Base-by-base conservation (phyloP, 2,888 invertebrate genomes). In the Leptinotarsa haldemani region DNA sequence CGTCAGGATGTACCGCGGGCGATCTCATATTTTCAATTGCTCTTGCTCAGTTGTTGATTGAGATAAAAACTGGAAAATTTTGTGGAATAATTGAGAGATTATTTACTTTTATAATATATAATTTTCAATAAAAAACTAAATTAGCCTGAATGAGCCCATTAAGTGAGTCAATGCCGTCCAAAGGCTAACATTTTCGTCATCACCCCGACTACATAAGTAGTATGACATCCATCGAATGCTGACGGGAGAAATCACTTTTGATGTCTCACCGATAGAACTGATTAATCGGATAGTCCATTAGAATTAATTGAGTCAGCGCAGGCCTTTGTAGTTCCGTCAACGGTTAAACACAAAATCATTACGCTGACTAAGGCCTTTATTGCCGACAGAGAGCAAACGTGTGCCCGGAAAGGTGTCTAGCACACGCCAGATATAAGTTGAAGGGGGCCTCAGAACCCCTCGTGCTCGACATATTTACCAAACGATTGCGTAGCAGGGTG, bases 221-320 rank as follows among this genome's bases (percentile, higher is more conserved):
- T 46, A 47, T 46, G 65, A 40, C 65, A 74, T 67, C 64, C 70
- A 74, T 70, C 65, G 63, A 22, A 65, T 61, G 40, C 61, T 61
- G 61, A 61, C 13, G 65, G 61, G 7, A 18, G 56, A 68, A 70
- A 74, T 74, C 74, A 74, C 70, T 74, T 66, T 40, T 63, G 68
- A 74, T 58, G 52, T 74, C 46, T 47, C 74, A 58, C 66, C 74
- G 66, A 76, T 76, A 68, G 70, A 74, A 71, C 70, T 76, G 72
- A 76, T 76, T 76, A 76, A 76, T 76, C 71, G 50, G 40, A 56
- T 64, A 72, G 64, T 74, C 74, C 76, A 76, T 76, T 76, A 76
- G 74, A 76, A 74, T 72, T 76, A 74, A 76, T 76, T 73, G 76
- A 74, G 70, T 76, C 74, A 70, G 70, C 70, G 58, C 69, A 70